Evolutionary conservation across 2,113 vertebrate genomes (phyloP).

Genomic region (Seriola dumerili): DNA sequence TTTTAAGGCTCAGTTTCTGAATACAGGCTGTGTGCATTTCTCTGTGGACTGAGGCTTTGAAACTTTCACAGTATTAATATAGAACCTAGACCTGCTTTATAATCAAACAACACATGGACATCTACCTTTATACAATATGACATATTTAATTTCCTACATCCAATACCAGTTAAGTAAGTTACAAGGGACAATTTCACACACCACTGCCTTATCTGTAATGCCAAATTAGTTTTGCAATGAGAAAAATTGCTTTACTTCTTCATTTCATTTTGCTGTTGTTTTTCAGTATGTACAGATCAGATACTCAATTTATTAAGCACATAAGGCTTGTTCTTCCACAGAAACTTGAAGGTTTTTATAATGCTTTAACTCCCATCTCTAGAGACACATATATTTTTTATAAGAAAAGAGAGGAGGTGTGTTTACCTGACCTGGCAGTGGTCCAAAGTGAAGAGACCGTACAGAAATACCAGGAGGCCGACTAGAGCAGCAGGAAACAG

Average conservation of each 20-base stretch:
- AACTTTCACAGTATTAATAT: too few relatives aligned
- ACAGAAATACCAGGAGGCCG: constrained; percentile 94
- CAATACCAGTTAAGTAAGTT: background rate
- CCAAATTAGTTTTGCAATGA: background rate
- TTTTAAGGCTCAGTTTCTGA: too few relatives aligned
- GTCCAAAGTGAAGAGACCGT: constrained; percentile 92
- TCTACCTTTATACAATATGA: too few relatives aligned
- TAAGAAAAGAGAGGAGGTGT: constrained; percentile 36
- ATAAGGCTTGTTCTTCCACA: background rate
- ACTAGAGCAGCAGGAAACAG: constrained; percentile 96
- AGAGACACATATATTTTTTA: background rate
- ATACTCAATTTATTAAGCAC: background rate
- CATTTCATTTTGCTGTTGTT: too few relatives aligned
- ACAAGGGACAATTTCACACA: constrained; percentile 30
- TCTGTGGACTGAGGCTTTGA: too few relatives aligned
- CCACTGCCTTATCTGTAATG: constrained; percentile 2
- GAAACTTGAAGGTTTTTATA: background rate
- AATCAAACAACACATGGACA: too few relatives aligned
- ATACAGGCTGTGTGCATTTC: too few relatives aligned
- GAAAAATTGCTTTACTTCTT: background rate
- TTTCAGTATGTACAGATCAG: too few relatives aligned
- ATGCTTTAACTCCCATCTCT: background rate
- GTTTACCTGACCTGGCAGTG: constrained; percentile 95
- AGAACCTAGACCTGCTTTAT: too few relatives aligned
- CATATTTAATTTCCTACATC: background rate